phyloP scores from a whole-genome alignment of 2,113 vertebrate species.

The Proteles cristata region DNA sequence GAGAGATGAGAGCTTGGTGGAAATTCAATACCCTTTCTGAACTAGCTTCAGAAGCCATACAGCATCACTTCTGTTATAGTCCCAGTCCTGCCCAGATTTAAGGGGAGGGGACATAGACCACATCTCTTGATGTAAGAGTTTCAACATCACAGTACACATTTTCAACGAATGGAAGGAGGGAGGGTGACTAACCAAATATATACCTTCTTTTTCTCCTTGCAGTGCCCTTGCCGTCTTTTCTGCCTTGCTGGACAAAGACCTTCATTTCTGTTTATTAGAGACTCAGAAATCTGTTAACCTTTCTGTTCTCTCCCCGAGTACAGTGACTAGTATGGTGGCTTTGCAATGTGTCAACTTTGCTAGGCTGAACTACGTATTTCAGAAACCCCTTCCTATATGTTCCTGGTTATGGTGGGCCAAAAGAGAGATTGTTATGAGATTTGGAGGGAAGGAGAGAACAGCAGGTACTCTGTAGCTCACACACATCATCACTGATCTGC shows the following conservation, averaged over 20 bases:
- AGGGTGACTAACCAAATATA: background rate
- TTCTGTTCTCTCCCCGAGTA: background rate
- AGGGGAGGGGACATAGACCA: background rate
- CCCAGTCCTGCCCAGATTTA: background rate
- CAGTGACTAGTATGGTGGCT: background rate
- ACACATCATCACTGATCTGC: background rate
- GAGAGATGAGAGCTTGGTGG: background rate
- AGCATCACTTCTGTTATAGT: background rate
- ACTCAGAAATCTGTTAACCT: background rate
- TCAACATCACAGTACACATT: background rate
- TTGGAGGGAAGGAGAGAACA: background rate
- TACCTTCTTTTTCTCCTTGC: background rate
- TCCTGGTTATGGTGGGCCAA: background rate
- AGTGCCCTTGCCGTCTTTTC: background rate
- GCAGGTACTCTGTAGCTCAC: conserved; percentile 3
- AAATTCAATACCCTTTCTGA: conserved; percentile 24
- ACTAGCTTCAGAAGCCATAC: background rate
- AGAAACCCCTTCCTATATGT: background rate
- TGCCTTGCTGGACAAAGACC: background rate
- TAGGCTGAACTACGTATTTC: background rate
- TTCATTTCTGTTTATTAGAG: background rate
- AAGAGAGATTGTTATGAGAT: conserved; percentile 37
- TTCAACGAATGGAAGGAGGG: conserved; percentile 1
- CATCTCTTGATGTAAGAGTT: background rate
- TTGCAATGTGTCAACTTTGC: background rate